Percentiles rank a stretch among this genome's conserved stretches.
Evolutionary conservation across 92 coral and sea anemone genomes (phyloP).

Genomic region (Palythoa caribaeorum): DNA sequence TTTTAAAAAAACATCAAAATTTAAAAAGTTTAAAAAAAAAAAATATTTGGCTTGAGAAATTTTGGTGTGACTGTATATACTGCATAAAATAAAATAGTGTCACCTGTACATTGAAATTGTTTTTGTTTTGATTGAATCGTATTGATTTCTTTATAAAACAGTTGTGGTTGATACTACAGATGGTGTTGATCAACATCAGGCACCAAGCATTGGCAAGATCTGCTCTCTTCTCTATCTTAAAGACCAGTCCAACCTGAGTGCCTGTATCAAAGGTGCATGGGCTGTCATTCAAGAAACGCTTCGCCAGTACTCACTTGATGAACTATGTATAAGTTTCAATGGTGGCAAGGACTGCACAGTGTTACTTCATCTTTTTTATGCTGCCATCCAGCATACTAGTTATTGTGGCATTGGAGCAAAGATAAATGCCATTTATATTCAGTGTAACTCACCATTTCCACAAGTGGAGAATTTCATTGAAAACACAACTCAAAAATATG

Average conservation of each 20-base stretch:
- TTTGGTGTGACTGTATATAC: no score
- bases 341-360: conserved; percentile 99
- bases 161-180: neutral
- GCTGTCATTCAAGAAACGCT: conserved; percentile 89
- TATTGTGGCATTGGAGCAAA: conserved; percentile 46
- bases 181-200: neutral
- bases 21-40: no score
- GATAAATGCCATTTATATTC: conserved; percentile 85
- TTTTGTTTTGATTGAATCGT: no score
- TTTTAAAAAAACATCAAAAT: no score
- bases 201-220: conserved; percentile 49
- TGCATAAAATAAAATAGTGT: no score
- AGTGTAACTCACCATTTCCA: conserved; percentile 82
- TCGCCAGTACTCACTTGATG: conserved; percentile 82
- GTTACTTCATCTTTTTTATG: conserved; percentile 76
- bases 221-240: conserved; percentile 63
- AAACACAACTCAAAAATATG: conserved; percentile 72
- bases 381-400: conserved; percentile 65
- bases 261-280: conserved; percentile 98
- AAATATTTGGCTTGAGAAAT: no score
- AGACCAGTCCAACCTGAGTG: conserved; percentile 79
- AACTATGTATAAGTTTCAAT: conserved; percentile 94
- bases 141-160: neutral
- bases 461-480: conserved; percentile 93
- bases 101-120: no score